Percentiles rank a stretch among this genome's conserved stretches.
phyloP scores from a whole-genome alignment of 2,888 invertebrate species.

The Holacanthella duospinosa region DNA sequence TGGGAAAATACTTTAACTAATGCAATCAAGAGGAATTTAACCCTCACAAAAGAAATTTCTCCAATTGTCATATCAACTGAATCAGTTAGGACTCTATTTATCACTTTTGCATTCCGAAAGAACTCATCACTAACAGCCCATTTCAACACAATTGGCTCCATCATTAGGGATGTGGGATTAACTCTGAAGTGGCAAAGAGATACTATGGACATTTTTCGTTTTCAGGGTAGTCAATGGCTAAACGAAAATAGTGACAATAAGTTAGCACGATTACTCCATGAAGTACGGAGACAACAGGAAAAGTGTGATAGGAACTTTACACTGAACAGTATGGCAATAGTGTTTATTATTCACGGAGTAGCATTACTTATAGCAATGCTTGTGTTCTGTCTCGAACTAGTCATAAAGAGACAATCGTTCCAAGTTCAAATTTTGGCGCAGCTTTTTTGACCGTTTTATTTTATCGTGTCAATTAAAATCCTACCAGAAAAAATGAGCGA shows the following conservation, averaged over 20 bases:
- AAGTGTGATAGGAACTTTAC: too few relatives aligned
- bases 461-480: too few relatives aligned
- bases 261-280: too few relatives aligned
- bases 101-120: neutral
- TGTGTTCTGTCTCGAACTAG: too few relatives aligned
- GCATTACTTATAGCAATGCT: too few relatives aligned
- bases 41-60: neutral
- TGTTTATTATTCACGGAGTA: too few relatives aligned
- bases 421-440: too few relatives aligned
- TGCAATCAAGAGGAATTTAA: neutral
- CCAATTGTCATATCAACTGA: neutral
- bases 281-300: too few relatives aligned
- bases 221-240: neutral
- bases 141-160: neutral
- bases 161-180: neutral
- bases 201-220: neutral
- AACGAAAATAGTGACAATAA: neutral
- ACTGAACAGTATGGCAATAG: too few relatives aligned
- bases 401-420: too few relatives aligned
- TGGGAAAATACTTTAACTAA: neutral
- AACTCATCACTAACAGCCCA: neutral
- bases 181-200: neutral
- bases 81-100: neutral
- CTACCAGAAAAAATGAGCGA: too few relatives aligned
- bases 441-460: too few relatives aligned